Percentiles rank a stretch among this genome's conserved stretches.
phyloP scores from a whole-genome alignment of 1,140 invertebrate species.

The Drosophila elegans region DNA sequence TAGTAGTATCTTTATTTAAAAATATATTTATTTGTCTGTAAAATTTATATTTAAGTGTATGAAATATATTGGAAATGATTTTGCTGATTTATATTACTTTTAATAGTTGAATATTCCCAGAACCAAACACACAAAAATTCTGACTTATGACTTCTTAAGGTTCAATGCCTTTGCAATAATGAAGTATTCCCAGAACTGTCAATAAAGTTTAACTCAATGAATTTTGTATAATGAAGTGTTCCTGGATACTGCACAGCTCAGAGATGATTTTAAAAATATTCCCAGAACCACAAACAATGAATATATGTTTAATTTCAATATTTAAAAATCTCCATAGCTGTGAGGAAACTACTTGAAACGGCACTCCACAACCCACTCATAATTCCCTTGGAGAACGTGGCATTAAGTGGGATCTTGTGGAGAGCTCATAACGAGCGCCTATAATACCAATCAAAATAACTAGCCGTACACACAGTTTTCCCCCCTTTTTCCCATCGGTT shows the following conservation, averaged over 20 bases:
- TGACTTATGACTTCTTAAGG: no score
- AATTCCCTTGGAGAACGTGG: constrained; percentile 35
- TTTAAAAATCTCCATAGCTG: background rate
- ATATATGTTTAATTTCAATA: background rate
- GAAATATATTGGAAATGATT: no score
- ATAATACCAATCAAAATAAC: constrained; percentile 78
- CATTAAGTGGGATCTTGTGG: background rate
- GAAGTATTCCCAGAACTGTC: background rate
- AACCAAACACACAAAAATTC: no score
- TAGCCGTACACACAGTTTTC: constrained; percentile 40
- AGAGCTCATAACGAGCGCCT: constrained; percentile 38
- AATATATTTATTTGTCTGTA: no score
- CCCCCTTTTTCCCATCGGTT: constrained; percentile 40
- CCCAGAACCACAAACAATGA: background rate
- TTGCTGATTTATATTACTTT: no score
- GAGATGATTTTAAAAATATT: no score
- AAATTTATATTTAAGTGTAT: no score
- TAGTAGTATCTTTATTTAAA: no score
- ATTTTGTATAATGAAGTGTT: no score
- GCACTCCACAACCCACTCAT: background rate
- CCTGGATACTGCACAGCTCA: no score
- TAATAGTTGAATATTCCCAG: no score
- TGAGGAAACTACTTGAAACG: background rate
- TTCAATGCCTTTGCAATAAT: background rate
- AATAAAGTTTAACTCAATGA: background rate